phyloP scores from a whole-genome alignment of 1,140 invertebrate species.

The Rhynchophorus ferrugineus region DNA sequence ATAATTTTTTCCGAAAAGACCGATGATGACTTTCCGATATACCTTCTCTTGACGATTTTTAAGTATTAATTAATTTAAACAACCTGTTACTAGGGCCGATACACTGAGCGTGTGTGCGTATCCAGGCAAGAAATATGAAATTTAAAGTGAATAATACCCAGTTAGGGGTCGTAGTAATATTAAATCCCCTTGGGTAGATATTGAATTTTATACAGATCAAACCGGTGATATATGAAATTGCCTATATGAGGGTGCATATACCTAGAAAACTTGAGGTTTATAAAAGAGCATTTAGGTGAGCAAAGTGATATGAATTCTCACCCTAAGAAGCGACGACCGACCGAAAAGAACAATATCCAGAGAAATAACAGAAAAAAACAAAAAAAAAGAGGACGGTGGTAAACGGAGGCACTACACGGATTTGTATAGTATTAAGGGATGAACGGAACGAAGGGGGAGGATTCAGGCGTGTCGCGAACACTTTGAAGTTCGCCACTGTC shows the following conservation, averaged over 20 bases:
- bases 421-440: slow-evolving; percentile 39
- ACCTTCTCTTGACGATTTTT: too few species aligned
- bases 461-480: slow-evolving; percentile 36
- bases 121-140: too few species aligned
- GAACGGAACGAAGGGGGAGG: slow-evolving; percentile 31
- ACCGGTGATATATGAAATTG: slow-evolving; percentile 11
- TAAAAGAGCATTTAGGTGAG: slow-evolving; percentile 21
- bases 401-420: slow-evolving; percentile 34
- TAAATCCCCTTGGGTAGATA: too few species aligned
- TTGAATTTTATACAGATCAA: slow-evolving; percentile 1
- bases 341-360: slow-evolving; percentile 34
- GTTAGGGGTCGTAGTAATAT: too few species aligned
- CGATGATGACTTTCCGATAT: too few species aligned
- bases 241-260: background rate
- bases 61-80: too few species aligned
- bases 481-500: slow-evolving; percentile 39
- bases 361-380: slow-evolving; percentile 29
- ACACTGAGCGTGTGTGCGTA: too few species aligned
- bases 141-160: too few species aligned
- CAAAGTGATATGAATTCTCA: slow-evolving; percentile 15
- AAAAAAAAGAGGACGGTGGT: slow-evolving; percentile 14
- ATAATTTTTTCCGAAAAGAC: too few species aligned
- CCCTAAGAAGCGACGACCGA: slow-evolving; percentile 24
- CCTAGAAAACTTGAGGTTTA: slow-evolving; percentile 13
- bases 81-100: too few species aligned